Evolutionary conservation across 2,113 vertebrate species (phyloP).

Genomic region (Felis chaus): DNA sequence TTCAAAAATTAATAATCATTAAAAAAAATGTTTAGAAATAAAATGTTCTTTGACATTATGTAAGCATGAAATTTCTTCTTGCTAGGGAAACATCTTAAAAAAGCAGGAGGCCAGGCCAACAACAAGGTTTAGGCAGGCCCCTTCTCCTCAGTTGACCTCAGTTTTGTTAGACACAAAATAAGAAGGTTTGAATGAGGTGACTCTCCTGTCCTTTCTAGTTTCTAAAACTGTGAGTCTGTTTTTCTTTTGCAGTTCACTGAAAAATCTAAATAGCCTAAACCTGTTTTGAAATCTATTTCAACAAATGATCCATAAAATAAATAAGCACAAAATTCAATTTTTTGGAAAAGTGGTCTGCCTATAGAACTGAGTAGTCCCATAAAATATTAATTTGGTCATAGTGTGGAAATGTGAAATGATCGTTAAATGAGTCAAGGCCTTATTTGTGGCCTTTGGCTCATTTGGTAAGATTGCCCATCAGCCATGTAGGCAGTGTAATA

Average conservation of each 20-base stretch:
- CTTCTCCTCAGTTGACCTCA: not conserved
- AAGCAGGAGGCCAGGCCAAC: not conserved
- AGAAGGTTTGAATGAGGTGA: conserved; percentile 46
- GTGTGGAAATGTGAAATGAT: conserved; percentile 68
- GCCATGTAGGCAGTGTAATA: conserved; percentile 54
- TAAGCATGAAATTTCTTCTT: conserved; percentile 2
- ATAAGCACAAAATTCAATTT: conserved; percentile 79
- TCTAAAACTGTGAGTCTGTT: conserved; percentile 46
- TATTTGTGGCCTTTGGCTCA: conserved; percentile 77
- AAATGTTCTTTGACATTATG: not conserved
- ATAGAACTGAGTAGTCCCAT: conserved; percentile 69
- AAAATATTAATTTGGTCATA: conserved; percentile 76
- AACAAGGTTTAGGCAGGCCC: not conserved
- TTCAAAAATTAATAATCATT: too few relatives aligned
- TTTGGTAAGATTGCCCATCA: conserved; percentile 70
- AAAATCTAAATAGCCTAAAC: conserved; percentile 76
- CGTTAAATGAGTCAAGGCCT: conserved; percentile 77
- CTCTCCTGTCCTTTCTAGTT: conserved; percentile 30
- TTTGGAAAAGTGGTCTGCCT: conserved; percentile 77
- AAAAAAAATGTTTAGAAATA: not conserved
- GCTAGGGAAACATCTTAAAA: not conserved
- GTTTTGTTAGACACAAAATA: conserved; percentile 44
- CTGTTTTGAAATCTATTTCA: conserved; percentile 75
- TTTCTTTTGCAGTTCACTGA: conserved; percentile 70
- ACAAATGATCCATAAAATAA: conserved; percentile 79